These are phyloP conservation scores for Dioctria rufipes DNA, from an alignment of 2,888 invertebrate species.

Conservation along the genomic window DNA sequence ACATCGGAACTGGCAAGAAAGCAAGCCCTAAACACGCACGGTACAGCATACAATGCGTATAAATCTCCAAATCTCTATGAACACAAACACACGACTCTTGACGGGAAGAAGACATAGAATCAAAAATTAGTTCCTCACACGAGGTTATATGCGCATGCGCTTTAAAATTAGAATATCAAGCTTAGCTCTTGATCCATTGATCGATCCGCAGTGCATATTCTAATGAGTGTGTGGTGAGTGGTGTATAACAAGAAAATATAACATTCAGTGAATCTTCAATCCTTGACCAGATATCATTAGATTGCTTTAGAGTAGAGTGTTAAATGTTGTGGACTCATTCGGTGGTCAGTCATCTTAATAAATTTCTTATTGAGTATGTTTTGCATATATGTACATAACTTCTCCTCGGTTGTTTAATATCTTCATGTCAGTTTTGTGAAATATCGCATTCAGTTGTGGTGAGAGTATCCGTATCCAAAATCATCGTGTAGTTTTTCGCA, in stretches of 20 bases:
- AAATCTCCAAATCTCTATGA: constrained; percentile 24
- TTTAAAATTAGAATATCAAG: constrained; percentile 26
- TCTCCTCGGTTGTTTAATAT: neutral
- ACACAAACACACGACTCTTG: too few relatives aligned
- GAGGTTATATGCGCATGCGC: neutral
- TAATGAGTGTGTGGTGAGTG: too few relatives aligned
- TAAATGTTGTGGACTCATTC: neutral
- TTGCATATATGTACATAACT: neutral
- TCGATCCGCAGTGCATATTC: too few relatives aligned
- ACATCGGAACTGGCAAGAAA: neutral
- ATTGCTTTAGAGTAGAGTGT: neutral
- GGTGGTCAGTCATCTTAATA: constrained; percentile 30
- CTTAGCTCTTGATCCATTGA: neutral
- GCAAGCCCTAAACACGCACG: neutral
- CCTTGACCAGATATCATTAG: constrained; percentile 31
- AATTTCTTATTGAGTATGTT: constrained; percentile 34
- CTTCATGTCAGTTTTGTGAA: constrained; percentile 14
- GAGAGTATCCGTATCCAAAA: neutral
- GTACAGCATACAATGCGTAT: constrained; percentile 5
- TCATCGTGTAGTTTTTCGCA: neutral
- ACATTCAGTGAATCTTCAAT: neutral
- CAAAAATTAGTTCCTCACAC: too few relatives aligned
- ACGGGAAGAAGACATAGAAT: too few relatives aligned
- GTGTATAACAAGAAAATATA: neutral
- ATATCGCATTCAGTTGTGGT: constrained; percentile 1